Evolutionary conservation across 2,888 invertebrate genomes (phyloP).

Genomic region (Atrina japonica): DNA sequence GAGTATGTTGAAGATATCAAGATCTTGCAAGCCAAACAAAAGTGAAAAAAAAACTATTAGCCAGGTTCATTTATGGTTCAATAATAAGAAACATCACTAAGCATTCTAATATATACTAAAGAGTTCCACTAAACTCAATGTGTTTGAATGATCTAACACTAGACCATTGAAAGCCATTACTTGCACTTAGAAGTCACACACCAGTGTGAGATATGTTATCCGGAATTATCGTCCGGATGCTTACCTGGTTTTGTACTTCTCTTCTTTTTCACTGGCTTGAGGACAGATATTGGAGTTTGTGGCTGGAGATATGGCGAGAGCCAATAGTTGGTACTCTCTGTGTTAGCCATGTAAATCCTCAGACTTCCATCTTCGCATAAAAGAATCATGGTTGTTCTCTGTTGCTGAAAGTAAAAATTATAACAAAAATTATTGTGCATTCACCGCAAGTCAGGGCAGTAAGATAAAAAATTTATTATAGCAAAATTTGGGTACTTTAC

Average conservation of each 20-base stretch:
- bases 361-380: constrained; percentile 98
- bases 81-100: no score
- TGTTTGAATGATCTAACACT: not conserved
- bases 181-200: no score
- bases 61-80: no score
- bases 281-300: constrained; percentile 73
- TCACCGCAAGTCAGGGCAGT: no score
- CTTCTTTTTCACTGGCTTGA: constrained; percentile 84
- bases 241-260: constrained; percentile 82
- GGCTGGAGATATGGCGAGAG: constrained; percentile 85
- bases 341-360: constrained; percentile 94
- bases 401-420: constrained; percentile 58
- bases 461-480: no score
- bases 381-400: constrained; percentile 93
- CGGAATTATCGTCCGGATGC: not conserved
- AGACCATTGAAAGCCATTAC: no score
- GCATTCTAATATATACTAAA: no score
- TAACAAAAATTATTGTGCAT: not conserved
- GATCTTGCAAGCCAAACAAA: no score
- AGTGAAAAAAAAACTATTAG: no score
- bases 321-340: constrained; percentile 82
- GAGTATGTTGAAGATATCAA: no score
- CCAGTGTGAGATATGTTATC: no score
- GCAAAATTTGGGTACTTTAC: no score
- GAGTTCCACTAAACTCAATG: not conserved